phyloP scores from a whole-genome alignment of 2,113 vertebrate species.

The Dolichallabes microphthalmus region DNA sequence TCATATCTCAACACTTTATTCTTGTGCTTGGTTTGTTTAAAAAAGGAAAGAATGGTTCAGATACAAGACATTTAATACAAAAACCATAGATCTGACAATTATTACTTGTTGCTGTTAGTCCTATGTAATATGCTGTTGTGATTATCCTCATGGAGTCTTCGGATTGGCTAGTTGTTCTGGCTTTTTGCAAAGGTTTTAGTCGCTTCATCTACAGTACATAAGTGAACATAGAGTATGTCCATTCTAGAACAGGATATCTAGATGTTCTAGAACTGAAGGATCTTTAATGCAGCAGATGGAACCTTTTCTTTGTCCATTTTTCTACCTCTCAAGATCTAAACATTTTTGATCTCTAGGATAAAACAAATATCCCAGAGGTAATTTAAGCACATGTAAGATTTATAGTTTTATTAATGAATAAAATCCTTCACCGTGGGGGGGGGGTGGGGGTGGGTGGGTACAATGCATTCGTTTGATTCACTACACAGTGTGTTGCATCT shows the following conservation, averaged over 20 bases:
- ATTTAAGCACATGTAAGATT: not conserved
- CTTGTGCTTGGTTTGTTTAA: not conserved
- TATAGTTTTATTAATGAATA: constrained; percentile 7
- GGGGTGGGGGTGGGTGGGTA: no score
- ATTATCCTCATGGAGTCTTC: not conserved
- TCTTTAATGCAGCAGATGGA: not conserved
- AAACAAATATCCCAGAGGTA: not conserved
- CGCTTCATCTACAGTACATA: no score
- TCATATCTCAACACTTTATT: not conserved
- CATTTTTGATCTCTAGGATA: not conserved
- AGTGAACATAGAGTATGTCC: not conserved
- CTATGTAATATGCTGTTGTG: not conserved
- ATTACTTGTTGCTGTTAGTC: not conserved
- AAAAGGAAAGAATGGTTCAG: not conserved
- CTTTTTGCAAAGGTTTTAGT: not conserved
- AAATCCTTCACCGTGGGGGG: not conserved
- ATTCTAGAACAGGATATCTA: not conserved
- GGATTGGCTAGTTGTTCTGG: not conserved
- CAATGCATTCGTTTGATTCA: not conserved
- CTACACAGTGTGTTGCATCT: not conserved
- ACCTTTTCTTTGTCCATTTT: not conserved
- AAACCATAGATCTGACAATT: not conserved
- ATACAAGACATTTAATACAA: not conserved
- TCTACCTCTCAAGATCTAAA: not conserved
- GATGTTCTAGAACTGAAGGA: not conserved